Base-by-base conservation (phyloP, 1,140 invertebrate genomes). In the Drosophila fuyamai region DNA sequence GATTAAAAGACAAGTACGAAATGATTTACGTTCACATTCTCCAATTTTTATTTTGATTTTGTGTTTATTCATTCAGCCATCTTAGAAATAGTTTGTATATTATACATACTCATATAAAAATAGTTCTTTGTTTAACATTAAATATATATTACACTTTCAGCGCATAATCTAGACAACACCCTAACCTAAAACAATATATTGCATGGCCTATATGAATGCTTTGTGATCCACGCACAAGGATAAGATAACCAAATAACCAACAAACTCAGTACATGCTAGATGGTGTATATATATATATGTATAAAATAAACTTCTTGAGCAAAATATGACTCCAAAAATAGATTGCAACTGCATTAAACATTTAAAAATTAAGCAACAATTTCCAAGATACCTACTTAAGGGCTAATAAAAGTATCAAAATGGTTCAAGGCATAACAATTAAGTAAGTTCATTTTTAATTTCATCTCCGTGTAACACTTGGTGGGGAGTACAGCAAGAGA, bases 321-420 rank as follows among this genome's bases (percentile, higher is more conserved):
- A 65, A 80, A 82, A 82, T 60, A 79, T 82, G 71, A 86, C 76
- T 85, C 63, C 65, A 83, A 84, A 81, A 78, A 78, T 81, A 77
- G 41, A 83, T 88, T 88, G 75, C 66, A 83, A 79, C 63, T 86
- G 76, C 50, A 53, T 89, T 78, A 40, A 78, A 78, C 55, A 48
- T 79, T 85, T 89, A 89, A 67, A 88, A 84, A 88, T 80, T 88
- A 88, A 81, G 84, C 84, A 88, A 88, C 84, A 89, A 88, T 84
- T 88, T 88, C 84, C 84, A 84, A 78, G 72, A 89, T 80, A 88
- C 84, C 84, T 88, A 88, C 84, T 89, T 88, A 89, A 27, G 10
- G n/a, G 50, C 83, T 88, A 88, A 51, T 58, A 88, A 84, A 71
- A 43, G 65, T 89, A 88, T 88, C 76, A 83, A 88, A 86, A 86